phyloP scores from a whole-genome alignment of 2,797 vertebrate species.

The Neosilurus hyrtlii region DNA sequence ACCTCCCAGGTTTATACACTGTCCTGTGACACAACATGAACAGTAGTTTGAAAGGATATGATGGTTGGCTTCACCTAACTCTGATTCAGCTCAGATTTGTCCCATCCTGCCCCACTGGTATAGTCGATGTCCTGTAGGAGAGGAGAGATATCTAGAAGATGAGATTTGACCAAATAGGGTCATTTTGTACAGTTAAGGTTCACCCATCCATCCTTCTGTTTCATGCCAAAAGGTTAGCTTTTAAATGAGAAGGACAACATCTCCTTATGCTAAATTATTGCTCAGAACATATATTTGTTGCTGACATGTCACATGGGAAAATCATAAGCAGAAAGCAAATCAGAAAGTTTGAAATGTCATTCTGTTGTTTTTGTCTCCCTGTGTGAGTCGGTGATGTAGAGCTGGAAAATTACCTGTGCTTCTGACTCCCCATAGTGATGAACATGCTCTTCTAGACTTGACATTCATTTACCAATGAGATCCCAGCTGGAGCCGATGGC shows the following conservation, averaged over 20 bases:
- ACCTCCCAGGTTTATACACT: not conserved
- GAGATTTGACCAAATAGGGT: not conserved
- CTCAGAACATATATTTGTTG: not conserved
- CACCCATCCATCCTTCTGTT: not conserved
- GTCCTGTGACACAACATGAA: not conserved
- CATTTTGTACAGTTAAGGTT: no score
- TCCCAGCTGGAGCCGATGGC: slow-evolving; percentile 30
- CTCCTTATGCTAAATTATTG: not conserved
- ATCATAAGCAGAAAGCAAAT: not conserved
- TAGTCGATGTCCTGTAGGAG: not conserved
- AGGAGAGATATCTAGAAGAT: not conserved
- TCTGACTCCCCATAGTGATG: slow-evolving; percentile 27
- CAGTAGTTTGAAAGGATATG: not conserved
- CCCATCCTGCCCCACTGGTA: not conserved
- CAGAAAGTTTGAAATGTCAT: not conserved
- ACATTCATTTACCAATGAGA: slow-evolving; percentile 39
- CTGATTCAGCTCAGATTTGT: not conserved
- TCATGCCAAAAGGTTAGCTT: not conserved
- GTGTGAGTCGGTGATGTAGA: slow-evolving; percentile 24
- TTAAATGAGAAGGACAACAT: not conserved
- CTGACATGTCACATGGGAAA: not conserved
- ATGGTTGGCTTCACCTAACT: not conserved
- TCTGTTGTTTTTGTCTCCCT: slow-evolving; percentile 16
- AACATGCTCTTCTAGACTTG: slow-evolving; percentile 32
- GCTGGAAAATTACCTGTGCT: slow-evolving; percentile 41